Base-by-base conservation (phyloP, 2,888 invertebrate genomes). In the Axea sp. region DNA sequence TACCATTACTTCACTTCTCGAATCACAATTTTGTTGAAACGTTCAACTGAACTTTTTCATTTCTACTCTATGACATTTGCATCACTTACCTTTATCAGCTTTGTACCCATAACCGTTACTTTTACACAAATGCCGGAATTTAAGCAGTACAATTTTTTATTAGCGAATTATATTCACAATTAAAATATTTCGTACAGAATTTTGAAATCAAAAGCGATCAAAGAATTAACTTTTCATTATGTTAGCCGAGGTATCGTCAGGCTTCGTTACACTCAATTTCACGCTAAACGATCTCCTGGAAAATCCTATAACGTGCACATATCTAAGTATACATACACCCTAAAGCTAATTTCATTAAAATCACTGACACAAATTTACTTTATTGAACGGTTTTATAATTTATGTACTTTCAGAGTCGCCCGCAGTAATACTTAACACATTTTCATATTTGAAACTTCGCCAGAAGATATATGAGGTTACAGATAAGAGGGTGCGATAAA, bases 191-290 rank as follows among this genome's bases (percentile, higher is more conserved):
- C n/a, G n/a, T n/a, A n/a, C n/a, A n/a, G n/a, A n/a, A n/a, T n/a
- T n/a, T n/a, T n/a, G n/a, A n/a, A n/a, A n/a, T 24, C 2, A 5
- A 39, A 49, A 49, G 49, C 31, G 62, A 62, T 49, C 62, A 62
- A 62, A 62, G 49, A 37, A 30, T 62, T 30, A 62, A 49, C 41
- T 51, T 51, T 64, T 64, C 51, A 64, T 64, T 51, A 31, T 64
- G 37, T 64, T 53, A 65, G 45, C 43, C 7, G 3, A 19, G 14
- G 35, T 45, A 31, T 19, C 51, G 64, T 22, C 43, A 43, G 45
- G 71, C 65, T 39, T 75, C 75, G 71, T 75, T 75, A 71, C 69
- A 45, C 62, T 53, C 75, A 62, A 59, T 75, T 71, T 71, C 75
- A 71, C 67, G 71, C 65, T 43, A 60, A 59, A 57, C 51, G 73